phyloP scores from a whole-genome alignment of 2,113 vertebrate species.

The Cochlearius cochlearius region DNA sequence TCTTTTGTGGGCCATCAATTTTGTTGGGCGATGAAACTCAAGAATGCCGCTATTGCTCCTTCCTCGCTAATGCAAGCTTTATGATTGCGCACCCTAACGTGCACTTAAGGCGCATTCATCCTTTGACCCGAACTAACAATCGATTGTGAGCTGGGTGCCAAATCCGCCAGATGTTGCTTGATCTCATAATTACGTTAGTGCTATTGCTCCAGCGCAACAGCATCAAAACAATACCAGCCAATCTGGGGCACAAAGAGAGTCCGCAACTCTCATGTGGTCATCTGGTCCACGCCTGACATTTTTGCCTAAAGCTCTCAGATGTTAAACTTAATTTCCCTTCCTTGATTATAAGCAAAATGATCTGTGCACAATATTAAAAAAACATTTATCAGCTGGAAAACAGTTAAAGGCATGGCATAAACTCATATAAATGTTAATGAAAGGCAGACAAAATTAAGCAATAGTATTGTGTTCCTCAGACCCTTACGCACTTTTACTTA shows the following conservation, averaged over 20 bases:
- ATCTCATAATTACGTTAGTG: slow-evolving; percentile 76
- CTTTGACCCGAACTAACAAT: slow-evolving; percentile 67
- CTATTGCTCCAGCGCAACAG: slow-evolving; percentile 71
- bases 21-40: slow-evolving; percentile 54
- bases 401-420: slow-evolving; percentile 7
- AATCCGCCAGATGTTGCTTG: slow-evolving; percentile 85
- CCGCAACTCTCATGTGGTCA: slow-evolving; percentile 12
- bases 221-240: slow-evolving; percentile 72
- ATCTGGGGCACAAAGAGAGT: neutral
- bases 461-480: neutral
- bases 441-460: slow-evolving; percentile 32
- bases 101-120: slow-evolving; percentile 73
- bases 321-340: slow-evolving; percentile 14
- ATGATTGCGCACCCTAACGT: slow-evolving; percentile 81
- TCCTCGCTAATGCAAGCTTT: slow-evolving; percentile 78
- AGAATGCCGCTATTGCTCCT: slow-evolving; percentile 65
- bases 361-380: slow-evolving; percentile 25
- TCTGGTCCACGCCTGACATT: slow-evolving; percentile 30
- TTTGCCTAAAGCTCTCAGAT: slow-evolving; percentile 3
- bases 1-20: slow-evolving; percentile 57
- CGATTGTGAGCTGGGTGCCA: slow-evolving; percentile 54
- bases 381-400: slow-evolving; percentile 46
- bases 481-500: neutral
- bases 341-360: slow-evolving; percentile 50
- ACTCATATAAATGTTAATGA: slow-evolving; percentile 28